Evolutionary conservation across 1,140 invertebrate species (phyloP).

Genomic region (Sycophaga agraensis): DNA sequence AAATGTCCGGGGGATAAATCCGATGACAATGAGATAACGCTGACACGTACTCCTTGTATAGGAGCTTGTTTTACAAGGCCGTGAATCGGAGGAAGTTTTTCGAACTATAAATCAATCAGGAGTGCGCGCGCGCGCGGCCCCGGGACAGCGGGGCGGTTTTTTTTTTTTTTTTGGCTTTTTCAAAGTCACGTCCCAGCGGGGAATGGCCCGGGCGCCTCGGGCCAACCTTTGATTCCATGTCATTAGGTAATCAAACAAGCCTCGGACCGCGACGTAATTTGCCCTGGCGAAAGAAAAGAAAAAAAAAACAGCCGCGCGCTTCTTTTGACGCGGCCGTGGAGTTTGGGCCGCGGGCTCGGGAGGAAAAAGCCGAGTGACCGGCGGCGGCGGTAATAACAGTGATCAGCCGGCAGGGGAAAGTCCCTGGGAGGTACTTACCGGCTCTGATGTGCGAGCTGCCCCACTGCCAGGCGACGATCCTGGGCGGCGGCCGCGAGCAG

Average conservation of each 20-base stretch:
- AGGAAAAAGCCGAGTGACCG: too few relatives aligned
- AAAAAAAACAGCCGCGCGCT: too few relatives aligned
- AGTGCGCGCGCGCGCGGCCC: too few relatives aligned
- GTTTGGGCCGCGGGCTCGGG: too few relatives aligned
- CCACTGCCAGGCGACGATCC: slow-evolving; percentile 55
- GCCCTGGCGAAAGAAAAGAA: too few relatives aligned
- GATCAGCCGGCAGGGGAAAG: too few relatives aligned
- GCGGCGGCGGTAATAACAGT: too few relatives aligned
- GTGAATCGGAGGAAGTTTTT: slow-evolving; percentile 2
- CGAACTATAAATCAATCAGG: slow-evolving; percentile 17
- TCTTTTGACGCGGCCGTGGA: too few relatives aligned
- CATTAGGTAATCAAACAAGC: background rate
- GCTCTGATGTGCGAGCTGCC: slow-evolving; percentile 53
- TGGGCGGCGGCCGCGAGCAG: slow-evolving; percentile 53
- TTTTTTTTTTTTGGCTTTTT: too few relatives aligned
- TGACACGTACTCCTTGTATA: background rate
- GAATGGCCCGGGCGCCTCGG: background rate
- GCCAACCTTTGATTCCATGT: background rate
- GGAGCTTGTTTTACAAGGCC: slow-evolving; percentile 7
- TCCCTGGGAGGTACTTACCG: slow-evolving; percentile 43
- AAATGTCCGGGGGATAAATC: background rate
- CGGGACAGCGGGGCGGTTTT: background rate
- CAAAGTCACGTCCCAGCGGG: background rate
- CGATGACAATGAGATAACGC: slow-evolving; percentile 15
- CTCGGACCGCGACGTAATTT: too few relatives aligned